These are phyloP conservation scores for Okapia johnstoni DNA, from an alignment of 2,113 vertebrate species.

Conservation along the genomic window DNA sequence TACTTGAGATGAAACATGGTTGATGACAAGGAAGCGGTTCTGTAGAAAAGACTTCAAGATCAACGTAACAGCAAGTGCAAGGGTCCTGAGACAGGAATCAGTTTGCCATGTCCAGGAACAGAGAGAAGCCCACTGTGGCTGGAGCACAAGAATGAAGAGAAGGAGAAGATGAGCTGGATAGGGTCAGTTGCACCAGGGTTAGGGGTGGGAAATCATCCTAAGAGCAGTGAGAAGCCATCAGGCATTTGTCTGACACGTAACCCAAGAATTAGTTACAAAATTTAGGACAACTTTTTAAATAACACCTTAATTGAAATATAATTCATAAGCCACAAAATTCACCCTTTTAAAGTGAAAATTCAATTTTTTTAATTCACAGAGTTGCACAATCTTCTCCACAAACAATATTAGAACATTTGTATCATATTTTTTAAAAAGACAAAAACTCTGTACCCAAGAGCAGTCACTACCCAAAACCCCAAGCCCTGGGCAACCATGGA, in stretches of 20 bases:
- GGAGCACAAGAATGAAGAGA: neutral
- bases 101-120: neutral
- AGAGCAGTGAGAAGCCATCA: neutral
- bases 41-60: neutral
- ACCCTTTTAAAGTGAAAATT: neutral
- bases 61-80: neutral
- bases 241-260: neutral
- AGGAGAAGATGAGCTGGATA: neutral
- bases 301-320: neutral
- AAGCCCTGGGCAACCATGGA: neutral
- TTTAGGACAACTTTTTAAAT: neutral
- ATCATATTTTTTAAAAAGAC: neutral
- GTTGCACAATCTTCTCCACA: neutral
- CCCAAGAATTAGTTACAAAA: neutral
- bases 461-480: neutral
- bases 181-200: neutral
- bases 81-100: neutral
- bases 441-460: neutral
- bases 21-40: neutral
- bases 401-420: neutral
- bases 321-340: neutral
- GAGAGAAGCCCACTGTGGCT: neutral
- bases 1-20: neutral
- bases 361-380: neutral
- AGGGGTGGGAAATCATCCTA: neutral